Evolutionary conservation across 2,888 invertebrate genomes (phyloP).

Genomic region (Liopterus haemorrhoidalis): DNA sequence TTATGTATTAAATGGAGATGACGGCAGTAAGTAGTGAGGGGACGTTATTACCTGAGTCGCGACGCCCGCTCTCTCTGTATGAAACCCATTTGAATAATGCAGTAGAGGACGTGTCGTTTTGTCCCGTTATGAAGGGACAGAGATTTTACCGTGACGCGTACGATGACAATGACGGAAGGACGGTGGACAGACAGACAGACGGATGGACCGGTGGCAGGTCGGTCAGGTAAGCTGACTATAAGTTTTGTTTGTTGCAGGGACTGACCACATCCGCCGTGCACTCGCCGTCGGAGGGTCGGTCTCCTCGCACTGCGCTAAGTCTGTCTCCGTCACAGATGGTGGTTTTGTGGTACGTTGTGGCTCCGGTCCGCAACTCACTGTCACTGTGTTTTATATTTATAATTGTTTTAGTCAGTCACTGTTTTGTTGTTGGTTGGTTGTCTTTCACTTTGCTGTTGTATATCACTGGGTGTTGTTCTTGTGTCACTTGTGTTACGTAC

Average conservation of each 20-base stretch:
- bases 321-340: slow-evolving; percentile 42
- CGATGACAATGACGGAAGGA: not conserved
- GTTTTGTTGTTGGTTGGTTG: slow-evolving; percentile 15
- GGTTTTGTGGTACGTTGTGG: slow-evolving; percentile 47
- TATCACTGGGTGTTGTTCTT: slow-evolving; percentile 18
- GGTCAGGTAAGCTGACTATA: slow-evolving; percentile 31
- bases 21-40: no score
- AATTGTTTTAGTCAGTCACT: slow-evolving; percentile 18
- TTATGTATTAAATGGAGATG: no score
- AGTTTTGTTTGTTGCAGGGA: slow-evolving; percentile 47
- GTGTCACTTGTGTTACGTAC: slow-evolving; percentile 11
- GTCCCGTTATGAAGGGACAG: not conserved
- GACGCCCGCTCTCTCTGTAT: no score
- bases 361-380: slow-evolving; percentile 35
- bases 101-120: no score
- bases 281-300: slow-evolving; percentile 42
- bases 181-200: no score
- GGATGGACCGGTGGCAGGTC: not conserved
- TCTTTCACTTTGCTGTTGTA: slow-evolving; percentile 19
- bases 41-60: no score
- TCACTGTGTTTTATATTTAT: not conserved
- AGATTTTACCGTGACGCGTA: not conserved
- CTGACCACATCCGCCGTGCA: slow-evolving; percentile 46
- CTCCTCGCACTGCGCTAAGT: slow-evolving; percentile 41
- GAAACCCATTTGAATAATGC: no score